phyloP scores from a whole-genome alignment of 2,113 vertebrate genomes.

The Urocynchramus pylzowi region DNA sequence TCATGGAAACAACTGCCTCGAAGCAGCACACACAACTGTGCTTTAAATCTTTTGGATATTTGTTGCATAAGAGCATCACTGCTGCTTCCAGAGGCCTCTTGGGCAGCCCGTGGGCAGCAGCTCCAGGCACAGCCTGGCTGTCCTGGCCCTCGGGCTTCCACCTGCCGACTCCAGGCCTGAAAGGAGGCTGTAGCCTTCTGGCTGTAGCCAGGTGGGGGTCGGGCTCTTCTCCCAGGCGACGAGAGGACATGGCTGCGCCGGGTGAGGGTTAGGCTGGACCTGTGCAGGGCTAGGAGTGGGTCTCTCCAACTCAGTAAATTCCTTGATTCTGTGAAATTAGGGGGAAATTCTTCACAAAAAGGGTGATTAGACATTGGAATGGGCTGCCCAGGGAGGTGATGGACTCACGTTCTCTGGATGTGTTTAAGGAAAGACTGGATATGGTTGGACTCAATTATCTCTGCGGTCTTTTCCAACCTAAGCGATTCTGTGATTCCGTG shows the following conservation, averaged over 20 bases:
- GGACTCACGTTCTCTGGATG: background rate
- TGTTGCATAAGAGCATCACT: accelerated
- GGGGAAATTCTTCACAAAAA: background rate
- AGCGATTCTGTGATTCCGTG: background rate
- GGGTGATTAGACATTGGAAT: background rate
- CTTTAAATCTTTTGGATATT: accelerated
- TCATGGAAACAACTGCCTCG: accelerated
- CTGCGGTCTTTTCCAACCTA: background rate
- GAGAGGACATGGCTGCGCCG: accelerated
- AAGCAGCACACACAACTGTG: accelerated
- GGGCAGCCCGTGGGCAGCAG: background rate
- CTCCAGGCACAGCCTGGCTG: background rate
- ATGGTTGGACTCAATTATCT: background rate
- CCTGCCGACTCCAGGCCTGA: background rate
- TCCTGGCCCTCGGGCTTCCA: background rate
- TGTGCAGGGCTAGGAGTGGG: background rate
- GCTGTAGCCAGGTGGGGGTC: background rate
- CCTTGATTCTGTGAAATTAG: background rate
- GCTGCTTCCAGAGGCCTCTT: accelerated
- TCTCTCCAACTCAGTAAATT: too few relatives aligned
- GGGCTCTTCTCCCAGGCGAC: too few relatives aligned
- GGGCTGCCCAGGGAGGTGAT: background rate
- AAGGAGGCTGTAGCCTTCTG: background rate
- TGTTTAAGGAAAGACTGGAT: background rate
- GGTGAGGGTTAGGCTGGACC: accelerated